These are phyloP conservation scores for Aix galericulata DNA, from an alignment of 2,113 vertebrate genomes.

Conservation along the genomic window DNA sequence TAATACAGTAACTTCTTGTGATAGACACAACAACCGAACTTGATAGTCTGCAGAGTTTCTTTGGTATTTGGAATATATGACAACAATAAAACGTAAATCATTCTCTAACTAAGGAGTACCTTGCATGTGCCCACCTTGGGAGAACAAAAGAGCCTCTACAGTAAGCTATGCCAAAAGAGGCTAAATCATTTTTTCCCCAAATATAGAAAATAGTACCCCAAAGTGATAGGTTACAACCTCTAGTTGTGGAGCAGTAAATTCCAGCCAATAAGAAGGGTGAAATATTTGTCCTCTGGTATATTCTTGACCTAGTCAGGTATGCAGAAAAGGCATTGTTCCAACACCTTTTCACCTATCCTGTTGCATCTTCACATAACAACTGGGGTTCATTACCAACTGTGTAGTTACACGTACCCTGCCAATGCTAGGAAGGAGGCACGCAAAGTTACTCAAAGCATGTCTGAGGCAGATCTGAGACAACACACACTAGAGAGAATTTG, in stretches of 20 bases:
- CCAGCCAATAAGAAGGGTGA: not conserved
- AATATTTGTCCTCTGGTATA: not conserved
- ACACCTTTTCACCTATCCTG: not conserved
- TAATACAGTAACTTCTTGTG: not conserved
- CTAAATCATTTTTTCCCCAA: rapidly evolving
- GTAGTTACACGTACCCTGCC: not conserved
- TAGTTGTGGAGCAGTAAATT: not conserved
- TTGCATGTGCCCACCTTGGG: not conserved
- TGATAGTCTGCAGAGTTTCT: not conserved
- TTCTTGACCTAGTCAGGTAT: not conserved
- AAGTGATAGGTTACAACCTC: not conserved
- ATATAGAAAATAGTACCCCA: not conserved
- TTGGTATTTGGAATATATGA: not conserved
- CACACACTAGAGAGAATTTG: not conserved
- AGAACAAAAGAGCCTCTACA: not conserved
- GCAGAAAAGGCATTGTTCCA: not conserved
- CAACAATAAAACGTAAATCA: not conserved
- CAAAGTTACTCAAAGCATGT: not conserved
- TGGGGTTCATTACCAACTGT: not conserved
- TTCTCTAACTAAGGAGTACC: not conserved
- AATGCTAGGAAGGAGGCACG: not conserved
- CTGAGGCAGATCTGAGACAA: not conserved
- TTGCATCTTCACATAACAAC: not conserved
- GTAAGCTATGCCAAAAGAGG: not conserved
- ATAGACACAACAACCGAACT: not conserved